Evolutionary conservation across 2,797 vertebrate genomes (phyloP).

Genomic region (Characodon lateralis): DNA sequence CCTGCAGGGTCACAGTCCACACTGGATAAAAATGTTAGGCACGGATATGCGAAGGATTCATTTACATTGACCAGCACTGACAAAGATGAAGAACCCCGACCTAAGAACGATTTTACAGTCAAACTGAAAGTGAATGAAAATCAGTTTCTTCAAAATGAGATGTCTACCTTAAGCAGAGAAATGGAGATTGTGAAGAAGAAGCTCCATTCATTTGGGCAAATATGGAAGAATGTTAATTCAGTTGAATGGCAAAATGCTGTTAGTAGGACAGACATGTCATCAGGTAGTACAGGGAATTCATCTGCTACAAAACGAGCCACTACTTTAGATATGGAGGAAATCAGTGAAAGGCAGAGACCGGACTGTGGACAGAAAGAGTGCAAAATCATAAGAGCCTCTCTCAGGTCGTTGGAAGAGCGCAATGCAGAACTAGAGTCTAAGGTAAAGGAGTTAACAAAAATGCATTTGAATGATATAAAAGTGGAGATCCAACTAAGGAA

Average conservation of each 20-base stretch:
- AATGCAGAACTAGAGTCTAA: not conserved
- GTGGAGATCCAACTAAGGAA: not conserved
- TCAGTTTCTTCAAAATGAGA: slow-evolving; percentile 9
- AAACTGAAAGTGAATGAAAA: too few species aligned
- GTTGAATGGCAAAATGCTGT: not conserved
- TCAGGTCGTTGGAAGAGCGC: not conserved
- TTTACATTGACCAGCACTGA: not conserved
- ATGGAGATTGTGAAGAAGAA: not conserved
- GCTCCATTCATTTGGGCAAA: not conserved
- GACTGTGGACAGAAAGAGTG: not conserved
- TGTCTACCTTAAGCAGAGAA: not conserved
- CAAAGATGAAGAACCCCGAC: not conserved
- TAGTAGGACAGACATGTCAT: not conserved
- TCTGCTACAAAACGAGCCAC: slow-evolving; percentile 1
- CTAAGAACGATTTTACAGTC: not conserved
- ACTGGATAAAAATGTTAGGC: not conserved
- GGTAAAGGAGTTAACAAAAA: not conserved
- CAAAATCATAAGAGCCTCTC: not conserved
- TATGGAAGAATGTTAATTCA: not conserved
- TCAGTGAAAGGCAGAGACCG: not conserved
- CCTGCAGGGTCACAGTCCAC: not conserved
- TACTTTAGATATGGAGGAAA: not conserved
- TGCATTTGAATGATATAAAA: not conserved
- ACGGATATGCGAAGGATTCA: not conserved
- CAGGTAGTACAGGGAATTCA: not conserved